Evolutionary conservation across 2,888 invertebrate species (phyloP).

Genomic region (Drosophila niveifrons): DNA sequence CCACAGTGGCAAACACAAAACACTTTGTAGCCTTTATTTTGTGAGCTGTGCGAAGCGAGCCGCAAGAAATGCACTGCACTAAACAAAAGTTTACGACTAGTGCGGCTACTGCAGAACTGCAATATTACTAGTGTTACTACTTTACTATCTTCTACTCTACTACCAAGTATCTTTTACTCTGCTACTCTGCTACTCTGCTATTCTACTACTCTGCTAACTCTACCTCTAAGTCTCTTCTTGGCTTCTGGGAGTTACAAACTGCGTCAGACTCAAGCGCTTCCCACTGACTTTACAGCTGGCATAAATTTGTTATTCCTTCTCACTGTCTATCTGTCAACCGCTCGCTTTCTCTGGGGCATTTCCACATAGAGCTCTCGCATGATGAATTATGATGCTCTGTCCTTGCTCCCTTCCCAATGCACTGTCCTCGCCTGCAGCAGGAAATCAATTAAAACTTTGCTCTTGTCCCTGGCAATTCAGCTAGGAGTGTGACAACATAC

Average conservation of each 20-base stretch:
- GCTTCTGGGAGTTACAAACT: slow-evolving; percentile 1
- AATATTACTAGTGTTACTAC: not conserved
- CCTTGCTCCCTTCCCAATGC: slow-evolving; percentile 8
- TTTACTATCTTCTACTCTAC: not conserved
- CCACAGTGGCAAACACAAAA: slow-evolving; percentile 58
- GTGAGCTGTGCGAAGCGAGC: slow-evolving; percentile 33
- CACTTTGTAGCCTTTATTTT: slow-evolving; percentile 75
- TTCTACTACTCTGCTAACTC: not conserved
- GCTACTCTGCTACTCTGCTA: slow-evolving; percentile 2
- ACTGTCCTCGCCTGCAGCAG: slow-evolving; percentile 46
- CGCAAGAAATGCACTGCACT: slow-evolving; percentile 53
- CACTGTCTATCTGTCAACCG: slow-evolving; percentile 2
- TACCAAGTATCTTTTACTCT: not conserved
- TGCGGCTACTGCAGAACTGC: not conserved
- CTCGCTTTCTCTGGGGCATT: not conserved
- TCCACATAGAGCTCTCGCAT: slow-evolving; percentile 8
- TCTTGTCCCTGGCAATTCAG: slow-evolving; percentile 38
- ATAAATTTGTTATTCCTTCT: slow-evolving; percentile 50
- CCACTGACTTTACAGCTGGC: slow-evolving; percentile 42
- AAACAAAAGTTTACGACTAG: slow-evolving; percentile 55
- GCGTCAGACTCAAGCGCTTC: slow-evolving; percentile 17
- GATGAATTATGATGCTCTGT: slow-evolving; percentile 54
- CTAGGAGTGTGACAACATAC: slow-evolving; percentile 19
- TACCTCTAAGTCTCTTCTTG: not conserved
- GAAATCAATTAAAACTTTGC: slow-evolving; percentile 78